Evolutionary conservation across 2,113 vertebrate genomes (phyloP), one percentile per base, ranked within the genome.

Genomic region (Carassius auratus): DNA sequence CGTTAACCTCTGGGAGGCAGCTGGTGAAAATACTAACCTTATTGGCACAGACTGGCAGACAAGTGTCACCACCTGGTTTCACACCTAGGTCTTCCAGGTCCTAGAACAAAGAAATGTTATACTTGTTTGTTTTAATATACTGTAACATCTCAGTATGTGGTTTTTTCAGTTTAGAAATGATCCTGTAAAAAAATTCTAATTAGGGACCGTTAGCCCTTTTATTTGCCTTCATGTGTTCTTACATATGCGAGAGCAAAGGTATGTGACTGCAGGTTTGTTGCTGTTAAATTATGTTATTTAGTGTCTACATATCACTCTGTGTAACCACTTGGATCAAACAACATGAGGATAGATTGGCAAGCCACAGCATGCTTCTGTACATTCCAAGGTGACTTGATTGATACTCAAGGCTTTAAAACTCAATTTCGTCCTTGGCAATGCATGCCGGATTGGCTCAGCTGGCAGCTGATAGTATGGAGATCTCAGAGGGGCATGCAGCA

Each of bases 401-500:
- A 12, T 59, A 62, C 77, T 57, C 5, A 66, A 30, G 78, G 59
- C 64, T 36, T 23, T 81, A 14, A 83, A 83, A 83, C 48, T 59
- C 48, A 73, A 83, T 91, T 92, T 90, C 23, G 30, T 23, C 81
- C 68, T 81, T 86, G 76, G 52, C 66, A 61, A 62, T 50, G 19
- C 19, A 62, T 55, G 36, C 84, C 30, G 76, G 19, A 71, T 61
- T 71, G 77, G 55, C 64, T 73, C 76, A 86, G 84, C 36, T 21
- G 59, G 17, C 52, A 42, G 64, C 9, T 62, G 83, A 85, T 45
- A 2, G 76, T 23, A 62, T 81, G 17, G 52, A 85, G 80, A 78
- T 71, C 76, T 80, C 76, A 74, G 48, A 78, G 62, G 57, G 57
- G 50, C 50, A 33, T 3, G 88, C 87, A 89, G 83, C 89, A 92